Conservation (phyloP, 1,140 invertebrate genomes). For the Mamestra configurata region DNA sequence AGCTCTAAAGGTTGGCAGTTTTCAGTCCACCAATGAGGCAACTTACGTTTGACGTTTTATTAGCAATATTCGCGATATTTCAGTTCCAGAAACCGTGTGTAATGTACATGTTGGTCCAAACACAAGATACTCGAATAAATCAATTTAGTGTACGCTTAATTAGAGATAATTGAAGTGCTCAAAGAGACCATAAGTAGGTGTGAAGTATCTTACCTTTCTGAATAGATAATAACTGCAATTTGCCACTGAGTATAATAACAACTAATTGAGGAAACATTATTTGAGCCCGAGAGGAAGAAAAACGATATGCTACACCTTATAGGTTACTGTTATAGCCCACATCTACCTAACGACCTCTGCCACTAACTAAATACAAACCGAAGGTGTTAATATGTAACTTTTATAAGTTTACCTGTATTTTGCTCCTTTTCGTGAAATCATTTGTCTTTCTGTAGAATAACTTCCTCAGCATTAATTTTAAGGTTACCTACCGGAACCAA, state of each 20-base stretch:
- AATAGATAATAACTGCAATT: neutral
- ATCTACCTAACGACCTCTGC: too few species aligned
- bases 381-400: too few species aligned
- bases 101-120: slow-evolving; percentile 65
- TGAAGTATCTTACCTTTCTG: slow-evolving; percentile 20
- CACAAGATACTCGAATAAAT: slow-evolving; percentile 49
- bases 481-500: slow-evolving; percentile 2
- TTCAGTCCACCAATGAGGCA: too few species aligned
- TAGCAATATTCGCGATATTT: too few species aligned
- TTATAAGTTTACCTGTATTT: slow-evolving; percentile 1
- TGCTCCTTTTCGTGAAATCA: neutral
- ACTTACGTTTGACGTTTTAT: too few species aligned
- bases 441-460: slow-evolving; percentile 2
- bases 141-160: neutral
- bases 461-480: slow-evolving; percentile 17
- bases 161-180: neutral
- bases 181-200: neutral
- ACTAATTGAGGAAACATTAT: neutral
- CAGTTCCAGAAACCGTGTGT: too few species aligned
- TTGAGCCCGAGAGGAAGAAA: neutral
- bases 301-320: neutral
- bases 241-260: slow-evolving; percentile 6
- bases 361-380: neutral
- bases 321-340: neutral
- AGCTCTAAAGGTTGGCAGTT: too few species aligned